A percentile compares a stretch with the other conserved stretches of the same genome.
These are phyloP conservation scores for Bruchidius siliquastri DNA, from an alignment of 2,888 invertebrate genomes.

Conservation along the genomic window DNA sequence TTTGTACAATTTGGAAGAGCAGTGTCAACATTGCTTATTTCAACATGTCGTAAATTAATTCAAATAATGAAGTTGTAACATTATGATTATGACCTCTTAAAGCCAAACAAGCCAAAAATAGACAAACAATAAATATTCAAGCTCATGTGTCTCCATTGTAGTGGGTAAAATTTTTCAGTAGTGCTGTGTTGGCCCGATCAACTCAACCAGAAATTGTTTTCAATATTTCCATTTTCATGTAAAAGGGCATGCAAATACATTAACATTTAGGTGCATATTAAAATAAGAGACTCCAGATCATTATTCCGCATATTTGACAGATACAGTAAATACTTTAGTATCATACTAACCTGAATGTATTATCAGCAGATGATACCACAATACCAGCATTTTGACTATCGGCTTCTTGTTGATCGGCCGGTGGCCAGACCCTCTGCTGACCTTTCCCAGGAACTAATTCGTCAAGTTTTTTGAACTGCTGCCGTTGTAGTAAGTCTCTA, in stretches of 20 bases:
- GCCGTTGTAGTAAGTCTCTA: conserved; percentile 73
- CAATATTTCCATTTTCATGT: conserved; percentile 20
- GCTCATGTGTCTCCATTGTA: too few relatives aligned
- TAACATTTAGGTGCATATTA: background rate
- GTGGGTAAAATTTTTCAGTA: too few relatives aligned
- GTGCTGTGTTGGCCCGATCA: too few relatives aligned
- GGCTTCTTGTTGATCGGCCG: conserved; percentile 37
- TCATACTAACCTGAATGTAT: background rate
- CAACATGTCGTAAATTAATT: too few relatives aligned
- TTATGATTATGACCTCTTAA: too few relatives aligned
- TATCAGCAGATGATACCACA: conserved; percentile 19
- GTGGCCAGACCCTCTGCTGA: conserved; percentile 55
- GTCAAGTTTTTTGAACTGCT: conserved; percentile 58
- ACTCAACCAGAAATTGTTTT: too few relatives aligned
- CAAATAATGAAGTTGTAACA: too few relatives aligned
- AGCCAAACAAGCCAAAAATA: too few relatives aligned
- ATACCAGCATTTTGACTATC: conserved; percentile 24
- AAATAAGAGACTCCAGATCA: background rate
- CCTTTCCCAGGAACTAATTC: conserved; percentile 41
- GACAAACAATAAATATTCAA: too few relatives aligned
- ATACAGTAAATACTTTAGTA: background rate
- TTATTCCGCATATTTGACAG: background rate
- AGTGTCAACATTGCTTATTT: too few relatives aligned
- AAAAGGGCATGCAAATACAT: too few relatives aligned
- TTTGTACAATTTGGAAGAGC: too few relatives aligned